Evolutionary conservation across 2,113 vertebrate genomes (phyloP).

Genomic region (Cyphomyrus plagiostoma): DNA sequence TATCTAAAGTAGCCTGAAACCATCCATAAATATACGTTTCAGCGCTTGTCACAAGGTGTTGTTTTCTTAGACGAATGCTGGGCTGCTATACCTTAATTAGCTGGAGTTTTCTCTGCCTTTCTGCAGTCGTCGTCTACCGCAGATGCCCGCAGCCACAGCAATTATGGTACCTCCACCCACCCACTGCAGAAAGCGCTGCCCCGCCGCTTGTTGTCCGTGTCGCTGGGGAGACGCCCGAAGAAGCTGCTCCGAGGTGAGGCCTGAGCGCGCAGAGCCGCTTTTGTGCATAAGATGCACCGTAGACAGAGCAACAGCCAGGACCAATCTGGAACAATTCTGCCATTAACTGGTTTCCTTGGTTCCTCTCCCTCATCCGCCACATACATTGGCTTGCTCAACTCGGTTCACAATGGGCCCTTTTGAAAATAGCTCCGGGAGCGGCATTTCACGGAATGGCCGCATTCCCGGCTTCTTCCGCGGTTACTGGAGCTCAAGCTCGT

Average conservation of each 20-base stretch:
- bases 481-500: background rate
- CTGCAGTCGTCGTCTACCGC: background rate
- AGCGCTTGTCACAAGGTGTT: background rate
- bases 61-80: constrained; percentile 2
- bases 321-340: background rate
- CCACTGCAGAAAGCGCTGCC: background rate
- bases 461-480: background rate
- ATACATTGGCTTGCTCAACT: background rate
- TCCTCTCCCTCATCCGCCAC: background rate
- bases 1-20: background rate
- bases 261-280: background rate
- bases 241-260: background rate
- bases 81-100: constrained; percentile 5
- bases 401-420: background rate
- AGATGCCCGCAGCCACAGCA: background rate
- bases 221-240: background rate
- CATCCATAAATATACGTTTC: background rate
- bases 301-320: background rate
- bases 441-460: background rate
- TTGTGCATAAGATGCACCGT: background rate
- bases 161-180: background rate
- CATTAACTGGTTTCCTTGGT: constrained; percentile 9
- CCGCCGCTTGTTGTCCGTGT: constrained; percentile 6
- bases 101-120: background rate
- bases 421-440: background rate